Base-by-base conservation (phyloP, 2,888 invertebrate species). In the Ormyrus nitidulus region DNA sequence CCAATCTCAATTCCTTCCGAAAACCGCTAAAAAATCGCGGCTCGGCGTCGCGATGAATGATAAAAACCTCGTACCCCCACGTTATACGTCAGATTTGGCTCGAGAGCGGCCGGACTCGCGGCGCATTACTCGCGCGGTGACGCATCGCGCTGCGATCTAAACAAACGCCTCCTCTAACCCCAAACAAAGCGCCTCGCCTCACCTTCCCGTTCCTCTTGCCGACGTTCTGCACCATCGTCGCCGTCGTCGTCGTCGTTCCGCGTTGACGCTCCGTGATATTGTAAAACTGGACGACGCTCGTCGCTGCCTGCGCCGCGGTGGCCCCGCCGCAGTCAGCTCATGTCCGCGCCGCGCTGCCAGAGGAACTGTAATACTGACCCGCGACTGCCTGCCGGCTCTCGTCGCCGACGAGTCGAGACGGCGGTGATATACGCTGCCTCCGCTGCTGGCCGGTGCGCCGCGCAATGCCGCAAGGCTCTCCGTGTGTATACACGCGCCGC, bases 171-270 rank as follows among this genome's bases (percentile, higher is more conserved):
- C 44, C 61, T 34, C 34, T 34, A 34, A 34, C 34, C 34, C 34
- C 34, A 34, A 34, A 34, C 34, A 34, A 34, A 34, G 34, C 4
- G 9, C 10, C 34, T 1, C 64, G 6, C n/a, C 72, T 74, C 79
- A 79, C 79, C 79, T 79, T 79, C 73, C 73, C 11, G 62, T 79
- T 79, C 62, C 71, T 73, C 79, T 79, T 79, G 73, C 62, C 56
- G 34, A 79, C 62, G 69, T 74, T 79, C 51, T 79, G 73, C 79
- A 79, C 79, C 79, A 79, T 79, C 53, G 61, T 73, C 51, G 62
- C 69, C 34, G 61, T 48, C 34, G 49, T 59, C 58, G 46, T 70
- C 53, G 58, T 48, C 34, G 49, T 54, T 59, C 8, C 11, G 1
- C 34, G 8, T 7, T 58, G 5, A 19, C 4, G 6, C 6, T 59